A percentile compares a stretch with the other conserved stretches of the same genome.
Evolutionary conservation across 2,113 vertebrate species (phyloP).

Genomic region (Steatornis caripensis): DNA sequence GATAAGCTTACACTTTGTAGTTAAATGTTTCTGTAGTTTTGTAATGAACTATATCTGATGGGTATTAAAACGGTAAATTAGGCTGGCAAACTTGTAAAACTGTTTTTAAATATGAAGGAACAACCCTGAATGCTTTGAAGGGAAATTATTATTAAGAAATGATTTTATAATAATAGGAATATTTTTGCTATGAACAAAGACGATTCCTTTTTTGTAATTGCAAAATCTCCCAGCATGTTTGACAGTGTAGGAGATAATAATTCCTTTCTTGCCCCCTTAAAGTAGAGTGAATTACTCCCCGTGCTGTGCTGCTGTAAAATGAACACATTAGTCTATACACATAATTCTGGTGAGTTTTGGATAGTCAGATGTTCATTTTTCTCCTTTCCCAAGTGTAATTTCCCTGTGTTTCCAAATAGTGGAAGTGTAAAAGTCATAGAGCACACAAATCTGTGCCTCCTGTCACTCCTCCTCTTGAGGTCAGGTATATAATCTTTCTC

Average conservation of each 20-base stretch:
- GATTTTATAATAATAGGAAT: neutral
- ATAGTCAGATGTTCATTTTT: neutral
- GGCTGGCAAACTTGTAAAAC: neutral
- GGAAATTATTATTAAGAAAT: neutral
- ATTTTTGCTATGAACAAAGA: neutral
- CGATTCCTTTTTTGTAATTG: neutral
- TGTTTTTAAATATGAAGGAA: neutral
- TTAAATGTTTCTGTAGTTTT: neutral
- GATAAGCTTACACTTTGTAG: neutral
- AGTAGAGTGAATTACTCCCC: neutral
- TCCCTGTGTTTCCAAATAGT: neutral
- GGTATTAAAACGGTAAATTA: neutral
- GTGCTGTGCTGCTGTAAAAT: neutral
- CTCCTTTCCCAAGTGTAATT: neutral
- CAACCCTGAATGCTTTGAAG: neutral
- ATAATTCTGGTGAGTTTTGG: neutral
- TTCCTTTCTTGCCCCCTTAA: neutral
- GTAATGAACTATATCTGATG: neutral
- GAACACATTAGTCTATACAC: neutral
- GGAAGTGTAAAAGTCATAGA: neutral
- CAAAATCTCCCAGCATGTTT: neutral
- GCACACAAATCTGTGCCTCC: neutral
- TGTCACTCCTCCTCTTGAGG: neutral
- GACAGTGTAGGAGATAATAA: neutral
- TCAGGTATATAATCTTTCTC: neutral